Evolutionary conservation across 2,888 invertebrate species (phyloP), one percentile per base, ranked within the genome.

Genomic region (Pristionchus arcanus): DNA sequence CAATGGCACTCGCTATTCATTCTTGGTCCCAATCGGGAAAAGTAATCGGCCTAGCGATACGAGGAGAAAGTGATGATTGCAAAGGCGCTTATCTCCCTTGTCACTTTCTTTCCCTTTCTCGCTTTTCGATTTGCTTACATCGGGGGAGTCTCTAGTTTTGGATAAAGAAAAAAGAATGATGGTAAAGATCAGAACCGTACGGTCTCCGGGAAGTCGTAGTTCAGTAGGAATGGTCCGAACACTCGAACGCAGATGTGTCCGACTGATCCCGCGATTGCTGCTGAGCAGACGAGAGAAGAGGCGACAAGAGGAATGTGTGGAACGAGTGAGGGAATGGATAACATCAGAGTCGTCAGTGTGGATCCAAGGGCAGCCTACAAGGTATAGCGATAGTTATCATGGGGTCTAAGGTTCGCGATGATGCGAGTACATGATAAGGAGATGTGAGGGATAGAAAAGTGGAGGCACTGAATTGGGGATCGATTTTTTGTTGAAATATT

Each of bases 161-260:
- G 74, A 77, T 37, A 15, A 42, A 25, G 42, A 42, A 83, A n/a
- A 28, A 34, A 15, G 49, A 31, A 77, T 42, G 15, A 19, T n/a
- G 59, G 37, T 19, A 55, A 59, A 37, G 37, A 3, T 85, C 59
- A 53, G 87, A 66, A 68, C 66, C 89, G 42, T 66, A 89, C 89
- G 49, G 83, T 89, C 89, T 89, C 89, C 42, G 89, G 89, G 66
- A 89, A 89, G 89, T 89, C 89, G 66, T 89, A 89, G 55, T 89
- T 37, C 37, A 89, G 89, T 16, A 89, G 83, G 89, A 89, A 89
- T 5, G 89, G 89, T n/a, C 89, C 89, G 83, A 89, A 89, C 15
- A 89, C 83, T 19, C 89, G 89, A 9, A 89, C 68, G 42, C 59
- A 59, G 28, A 89, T 59, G 66, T 89, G 89, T 2, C 89, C 89